Conservation (phyloP, 2,113 vertebrate species). For the Cephalopterus ornatus region DNA sequence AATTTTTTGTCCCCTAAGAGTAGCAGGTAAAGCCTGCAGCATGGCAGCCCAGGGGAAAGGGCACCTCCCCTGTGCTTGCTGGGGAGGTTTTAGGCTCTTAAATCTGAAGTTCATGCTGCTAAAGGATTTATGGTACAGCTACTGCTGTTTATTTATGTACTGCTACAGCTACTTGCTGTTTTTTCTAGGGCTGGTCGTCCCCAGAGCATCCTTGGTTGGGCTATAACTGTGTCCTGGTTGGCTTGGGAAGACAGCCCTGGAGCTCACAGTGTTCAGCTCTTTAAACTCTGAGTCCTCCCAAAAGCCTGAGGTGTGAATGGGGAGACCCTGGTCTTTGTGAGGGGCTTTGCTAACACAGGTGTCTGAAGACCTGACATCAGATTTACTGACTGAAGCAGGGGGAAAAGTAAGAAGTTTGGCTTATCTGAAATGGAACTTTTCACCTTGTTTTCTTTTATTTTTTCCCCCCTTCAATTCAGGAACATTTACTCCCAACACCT, state of each 20-base stretch:
- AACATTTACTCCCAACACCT: background rate
- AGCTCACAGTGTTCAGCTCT: background rate
- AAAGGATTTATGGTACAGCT: background rate
- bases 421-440: background rate
- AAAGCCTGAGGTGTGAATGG: background rate
- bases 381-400: background rate
- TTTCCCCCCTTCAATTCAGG: background rate
- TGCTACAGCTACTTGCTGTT: too few relatives aligned
- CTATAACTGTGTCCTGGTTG: background rate
- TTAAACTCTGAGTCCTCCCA: background rate
- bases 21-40: background rate
- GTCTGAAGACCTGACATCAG: background rate
- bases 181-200: background rate
- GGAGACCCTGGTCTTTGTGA: background rate
- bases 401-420: background rate
- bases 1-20: background rate
- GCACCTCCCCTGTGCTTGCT: background rate
- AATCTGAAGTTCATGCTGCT: background rate
- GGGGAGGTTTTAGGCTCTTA: background rate
- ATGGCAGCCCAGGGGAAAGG: background rate
- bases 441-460: background rate
- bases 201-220: background rate
- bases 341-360: background rate
- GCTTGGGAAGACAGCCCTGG: background rate
- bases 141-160: background rate